Evolutionary conservation across 2,113 vertebrate genomes (phyloP), one percentile per base, ranked within the genome.

Genomic region (Phalacrocorax aristotelis): DNA sequence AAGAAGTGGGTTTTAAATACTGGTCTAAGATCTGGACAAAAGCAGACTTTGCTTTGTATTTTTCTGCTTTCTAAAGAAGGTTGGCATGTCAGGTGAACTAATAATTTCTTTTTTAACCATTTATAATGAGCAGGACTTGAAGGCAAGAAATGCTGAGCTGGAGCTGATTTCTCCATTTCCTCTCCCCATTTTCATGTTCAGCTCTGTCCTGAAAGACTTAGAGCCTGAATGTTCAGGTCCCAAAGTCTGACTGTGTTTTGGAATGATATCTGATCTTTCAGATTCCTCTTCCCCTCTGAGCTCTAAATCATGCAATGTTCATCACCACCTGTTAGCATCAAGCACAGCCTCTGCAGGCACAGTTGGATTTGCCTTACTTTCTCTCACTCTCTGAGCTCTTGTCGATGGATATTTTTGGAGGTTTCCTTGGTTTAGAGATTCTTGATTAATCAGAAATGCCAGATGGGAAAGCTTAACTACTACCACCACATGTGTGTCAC

Each of bases 211-310:
- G 78, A 54, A 94, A 94, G 51, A 64, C 38, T 83, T 83, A 44
- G 34, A 64, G 40, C 52, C 57, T 0, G 1, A 81, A 81, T 55
- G 10, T 76, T 81, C 52, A 54, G 49, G 52, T 79, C 89, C 70
- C 66, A 66, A 92, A 92, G 69, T n/a, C 52, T 70, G 55, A 19
- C 90, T 85, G 83, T 79, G 74, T 94, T 95, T 95, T 97, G 94
- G 89, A 96, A 95, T 0, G 95, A 95, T 30, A 97, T 83, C 94
- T 95, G 92, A 97, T 96, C 94, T 92, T 95, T 87, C 81, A 57
- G 81, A 92, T 94, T 97, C 94, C 81, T 34, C 6, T 83, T 92
- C 40, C 48, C 3, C 38, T 90, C 40, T 72, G 32, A 80, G 85
- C 74, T 88, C 83, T 94, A 78, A 93, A 78, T 69, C 92, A 91